phyloP scores from a whole-genome alignment of 37 sponge, comb jelly and placozoan species.

The Eunapius fragilis region DNA sequence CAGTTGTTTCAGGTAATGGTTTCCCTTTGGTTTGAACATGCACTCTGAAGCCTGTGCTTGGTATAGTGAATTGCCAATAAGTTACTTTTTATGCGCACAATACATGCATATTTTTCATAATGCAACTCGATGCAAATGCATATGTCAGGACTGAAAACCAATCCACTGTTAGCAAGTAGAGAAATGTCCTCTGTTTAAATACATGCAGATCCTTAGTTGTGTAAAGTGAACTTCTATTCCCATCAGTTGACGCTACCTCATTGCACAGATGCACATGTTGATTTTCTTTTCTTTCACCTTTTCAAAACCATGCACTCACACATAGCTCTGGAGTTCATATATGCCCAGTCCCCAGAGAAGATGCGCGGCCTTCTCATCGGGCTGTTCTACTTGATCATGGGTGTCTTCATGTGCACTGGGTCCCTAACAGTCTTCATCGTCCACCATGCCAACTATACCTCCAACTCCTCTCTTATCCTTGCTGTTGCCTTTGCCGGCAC shows the following conservation, averaged over 20 bases:
- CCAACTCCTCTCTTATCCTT: neutral
- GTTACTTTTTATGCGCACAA: too few relatives aligned
- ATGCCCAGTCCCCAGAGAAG: neutral
- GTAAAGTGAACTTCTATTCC: too few relatives aligned
- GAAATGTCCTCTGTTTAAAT: too few relatives aligned
- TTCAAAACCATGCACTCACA: neutral
- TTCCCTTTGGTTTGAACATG: neutral
- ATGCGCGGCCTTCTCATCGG: neutral
- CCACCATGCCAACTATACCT: neutral
- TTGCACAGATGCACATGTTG: too few relatives aligned
- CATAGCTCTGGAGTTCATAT: neutral
- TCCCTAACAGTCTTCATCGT: neutral
- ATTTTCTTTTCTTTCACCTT: neutral
- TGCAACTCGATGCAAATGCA: too few relatives aligned
- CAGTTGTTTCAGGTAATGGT: neutral
- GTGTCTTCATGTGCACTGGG: neutral
- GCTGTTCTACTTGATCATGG: neutral
- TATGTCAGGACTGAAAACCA: too few relatives aligned
- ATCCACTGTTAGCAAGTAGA: too few relatives aligned
- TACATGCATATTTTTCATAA: too few relatives aligned
- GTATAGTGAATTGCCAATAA: too few relatives aligned
- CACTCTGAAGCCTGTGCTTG: neutral
- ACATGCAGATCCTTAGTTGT: too few relatives aligned
- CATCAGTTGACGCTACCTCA: too few relatives aligned
- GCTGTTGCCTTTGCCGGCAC: neutral